Base-by-base conservation (phyloP, 2,888 invertebrate genomes). In the Cenopis cana region DNA sequence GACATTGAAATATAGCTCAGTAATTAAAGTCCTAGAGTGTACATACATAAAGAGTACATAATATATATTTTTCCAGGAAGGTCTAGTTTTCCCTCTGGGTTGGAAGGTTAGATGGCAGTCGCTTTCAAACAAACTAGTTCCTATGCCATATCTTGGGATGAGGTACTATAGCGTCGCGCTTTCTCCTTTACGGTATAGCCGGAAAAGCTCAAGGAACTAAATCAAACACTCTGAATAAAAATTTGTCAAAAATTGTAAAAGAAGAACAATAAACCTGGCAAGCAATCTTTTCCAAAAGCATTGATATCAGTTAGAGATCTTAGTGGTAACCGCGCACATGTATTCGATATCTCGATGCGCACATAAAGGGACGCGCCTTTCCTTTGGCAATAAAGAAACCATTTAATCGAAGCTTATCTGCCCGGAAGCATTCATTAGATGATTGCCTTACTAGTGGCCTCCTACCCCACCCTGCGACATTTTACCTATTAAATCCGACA, bases 381-480 rank as follows among this genome's bases (percentile, higher is more conserved):
- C 90, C 89, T 90, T 89, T 82, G 77, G 91, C 90, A 89, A 92
- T 93, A 93, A 93, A 93, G 90, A 87, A 89, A 90, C 89, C 91
- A 93, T 93, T 93, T 93, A 92, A 93, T 93, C 93, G 91, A 89
- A 89, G 90, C 91, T 92, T 93, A 93, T 93, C 91, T 91, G 88
- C 86, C 90, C 93, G 89, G 91, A 90, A 92, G 93, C 91, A 90
- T 91, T 94, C 93, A 94, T 94, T 94, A 94, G 93, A 93, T 93
- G 93, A 94, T 94, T 94, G 93, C 91, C 85, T 91, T 93, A 90
- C 92, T 88, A 87, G 85, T 88, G 87, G 89, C 91, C 89, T 89
- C 84, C 79, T 78, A 79, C 83, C 82, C 83, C 84, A 79, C 85
- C 86, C 82, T 79, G 77, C 81, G 76, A 75, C 77, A 79, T 57